phyloP scores from a whole-genome alignment of 1,140 invertebrate genomes.

The Leptonema lineaticorne region DNA sequence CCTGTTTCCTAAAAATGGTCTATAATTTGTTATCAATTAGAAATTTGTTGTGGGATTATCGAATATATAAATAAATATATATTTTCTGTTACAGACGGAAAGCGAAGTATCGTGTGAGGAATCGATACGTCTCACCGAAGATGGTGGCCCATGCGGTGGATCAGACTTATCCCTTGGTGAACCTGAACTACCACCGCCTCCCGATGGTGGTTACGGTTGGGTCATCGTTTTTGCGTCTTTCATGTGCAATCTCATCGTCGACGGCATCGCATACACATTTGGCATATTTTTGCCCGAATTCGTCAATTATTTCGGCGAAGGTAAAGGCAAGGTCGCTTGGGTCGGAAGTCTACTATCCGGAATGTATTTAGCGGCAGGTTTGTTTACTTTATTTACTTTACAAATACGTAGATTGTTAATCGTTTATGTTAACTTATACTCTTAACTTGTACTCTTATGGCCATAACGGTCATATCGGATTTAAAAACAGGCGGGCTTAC shows the following conservation, averaged over 20 bases:
- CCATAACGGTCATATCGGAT: no score
- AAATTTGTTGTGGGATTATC: no score
- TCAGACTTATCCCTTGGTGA: constrained; percentile 68
- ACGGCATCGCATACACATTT: constrained; percentile 94
- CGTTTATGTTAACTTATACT: no score
- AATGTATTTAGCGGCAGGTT: constrained; percentile 89
- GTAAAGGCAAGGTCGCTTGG: constrained; percentile 89
- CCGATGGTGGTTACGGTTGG: constrained; percentile 91
- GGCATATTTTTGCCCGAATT: constrained; percentile 85
- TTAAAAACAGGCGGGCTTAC: no score
- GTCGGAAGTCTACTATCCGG: constrained; percentile 92
- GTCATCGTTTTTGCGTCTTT: constrained; percentile 95
- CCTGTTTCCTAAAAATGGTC: no score
- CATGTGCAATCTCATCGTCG: constrained; percentile 98
- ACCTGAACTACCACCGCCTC: constrained; percentile 76
- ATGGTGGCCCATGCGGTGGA: constrained; percentile 67
- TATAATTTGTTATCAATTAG: no score
- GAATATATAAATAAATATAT: no score
- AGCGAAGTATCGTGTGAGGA: constrained; percentile 81
- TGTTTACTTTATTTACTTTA: constrained; percentile 45
- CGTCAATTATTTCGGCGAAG: constrained; percentile 76
- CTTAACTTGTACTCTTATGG: no score
- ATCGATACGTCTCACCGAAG: constrained; percentile 69
- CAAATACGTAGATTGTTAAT: no score
- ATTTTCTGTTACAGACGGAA: constrained; percentile 70